Evolutionary conservation across 2,113 vertebrate species (phyloP), one percentile per base, ranked within the genome.

Genomic region (Pluvianellus socialis): DNA sequence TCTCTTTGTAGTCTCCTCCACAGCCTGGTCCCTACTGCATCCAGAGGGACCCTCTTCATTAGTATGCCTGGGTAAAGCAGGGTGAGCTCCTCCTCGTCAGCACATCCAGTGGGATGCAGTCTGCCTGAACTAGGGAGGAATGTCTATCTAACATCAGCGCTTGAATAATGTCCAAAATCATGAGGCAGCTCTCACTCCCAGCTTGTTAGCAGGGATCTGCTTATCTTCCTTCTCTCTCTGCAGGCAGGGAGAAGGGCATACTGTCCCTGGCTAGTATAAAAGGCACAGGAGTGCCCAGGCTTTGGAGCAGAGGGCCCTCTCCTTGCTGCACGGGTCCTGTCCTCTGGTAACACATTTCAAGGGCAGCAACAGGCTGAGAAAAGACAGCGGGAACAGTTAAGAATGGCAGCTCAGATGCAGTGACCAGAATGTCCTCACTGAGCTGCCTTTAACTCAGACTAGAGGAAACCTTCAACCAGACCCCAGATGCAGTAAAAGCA

Each of bases 1-100:
- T 30, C 23, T 88, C 38, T 71, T 6, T 47, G 61, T 20, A 45
- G 61, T 40, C 49, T 67, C 38, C 49, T 59, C 53, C 52, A 24
- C 1, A 2, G 26, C 24, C 38, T 1, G 0, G 66, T 42, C 23
- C 49, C 59, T 67, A 8, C 59, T 23, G 33, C 4, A 3, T 22
- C 63, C 75, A 58, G 3, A 2, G 30, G 42, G 49, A 72, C 50
- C 23, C 59, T 38, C 70, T 72, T 58, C 56, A 20, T 42, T 10
- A 61, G 13, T 10, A 27, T 8, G 26, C 66, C 35, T 17, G 53
- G 40, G 61, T 27, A 65, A 74, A 47, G 7, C 40, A 53, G 55
- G 44, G n/a, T 4, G 15, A 53, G 44, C 20, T 53, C 26, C 65
- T 71, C 59, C 59, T 65, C 5, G 32, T 22, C 52, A 30, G 63